Evolutionary conservation across 2,888 invertebrate species (phyloP).

Genomic region (Caradrina clavipalpis): DNA sequence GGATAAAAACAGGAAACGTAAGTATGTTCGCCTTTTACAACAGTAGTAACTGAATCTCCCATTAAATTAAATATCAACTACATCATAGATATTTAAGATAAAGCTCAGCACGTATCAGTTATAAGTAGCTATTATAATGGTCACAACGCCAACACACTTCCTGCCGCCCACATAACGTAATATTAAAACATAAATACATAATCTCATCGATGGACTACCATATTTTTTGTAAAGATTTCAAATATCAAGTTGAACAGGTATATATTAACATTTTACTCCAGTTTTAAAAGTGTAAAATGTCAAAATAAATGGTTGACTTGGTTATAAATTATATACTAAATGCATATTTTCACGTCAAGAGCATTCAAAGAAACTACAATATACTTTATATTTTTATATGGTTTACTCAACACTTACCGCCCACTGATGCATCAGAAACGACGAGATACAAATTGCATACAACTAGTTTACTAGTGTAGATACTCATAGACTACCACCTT

Average conservation of each 20-base stretch:
- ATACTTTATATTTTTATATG: slow-evolving; percentile 31
- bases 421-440: slow-evolving; percentile 26
- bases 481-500: slow-evolving; percentile 39
- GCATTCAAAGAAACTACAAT: neutral
- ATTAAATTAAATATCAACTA: slow-evolving; percentile 20
- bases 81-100: slow-evolving; percentile 33
- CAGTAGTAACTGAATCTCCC: slow-evolving; percentile 10
- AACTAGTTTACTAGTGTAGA: slow-evolving; percentile 5
- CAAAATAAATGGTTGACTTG: slow-evolving; percentile 15
- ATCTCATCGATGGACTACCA: slow-evolving; percentile 58
- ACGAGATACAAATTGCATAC: slow-evolving; percentile 34
- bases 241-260: slow-evolving; percentile 53
- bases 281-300: slow-evolving; percentile 44
- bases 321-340: slow-evolving; percentile 19
- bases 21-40: neutral
- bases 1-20: neutral
- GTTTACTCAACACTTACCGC: slow-evolving; percentile 32
- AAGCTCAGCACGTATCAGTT: slow-evolving; percentile 35
- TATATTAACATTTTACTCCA: slow-evolving; percentile 39
- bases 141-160: slow-evolving; percentile 72
- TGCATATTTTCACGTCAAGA: neutral
- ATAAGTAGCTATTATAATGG: slow-evolving; percentile 41
- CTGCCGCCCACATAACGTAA: slow-evolving; percentile 67
- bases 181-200: slow-evolving; percentile 52
- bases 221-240: slow-evolving; percentile 41